A percentile compares a stretch with the other conserved stretches of the same genome.
phyloP scores from a whole-genome alignment of 2,113 vertebrate species.

The Vicugna pacos region DNA sequence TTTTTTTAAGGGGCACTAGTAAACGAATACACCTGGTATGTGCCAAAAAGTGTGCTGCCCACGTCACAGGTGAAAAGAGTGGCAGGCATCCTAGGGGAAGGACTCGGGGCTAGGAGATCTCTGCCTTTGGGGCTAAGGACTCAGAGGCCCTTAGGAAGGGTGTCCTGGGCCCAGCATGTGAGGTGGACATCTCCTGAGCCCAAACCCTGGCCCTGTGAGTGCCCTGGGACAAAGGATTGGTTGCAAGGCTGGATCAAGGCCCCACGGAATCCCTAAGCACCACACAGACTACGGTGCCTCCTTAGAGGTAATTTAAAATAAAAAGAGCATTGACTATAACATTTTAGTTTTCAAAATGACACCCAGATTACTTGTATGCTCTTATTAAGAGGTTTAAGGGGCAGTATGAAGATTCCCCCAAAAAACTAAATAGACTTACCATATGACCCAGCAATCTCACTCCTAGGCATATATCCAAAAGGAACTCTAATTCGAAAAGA shows the following conservation, averaged over 20 bases:
- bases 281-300: no score
- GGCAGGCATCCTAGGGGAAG: neutral
- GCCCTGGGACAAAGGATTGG: neutral
- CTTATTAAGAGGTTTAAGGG: no score
- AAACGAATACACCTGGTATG: no score
- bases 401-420: no score
- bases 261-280: neutral
- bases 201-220: neutral
- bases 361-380: neutral
- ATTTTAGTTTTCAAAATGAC: neutral
- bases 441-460: no score
- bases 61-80: neutral
- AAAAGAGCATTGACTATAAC: neutral
- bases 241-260: neutral
- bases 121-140: neutral
- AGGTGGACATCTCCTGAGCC: neutral
- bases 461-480: no score
- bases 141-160: neutral
- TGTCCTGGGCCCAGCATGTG: neutral
- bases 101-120: no score
- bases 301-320: neutral
- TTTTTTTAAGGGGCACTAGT: neutral
- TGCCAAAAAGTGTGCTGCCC: neutral
- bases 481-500: no score
- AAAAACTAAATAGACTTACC: no score